Evolutionary conservation across 2,797 vertebrate genomes (phyloP), one percentile per base, ranked within the genome.

Genomic region (Dallia pectoralis): DNA sequence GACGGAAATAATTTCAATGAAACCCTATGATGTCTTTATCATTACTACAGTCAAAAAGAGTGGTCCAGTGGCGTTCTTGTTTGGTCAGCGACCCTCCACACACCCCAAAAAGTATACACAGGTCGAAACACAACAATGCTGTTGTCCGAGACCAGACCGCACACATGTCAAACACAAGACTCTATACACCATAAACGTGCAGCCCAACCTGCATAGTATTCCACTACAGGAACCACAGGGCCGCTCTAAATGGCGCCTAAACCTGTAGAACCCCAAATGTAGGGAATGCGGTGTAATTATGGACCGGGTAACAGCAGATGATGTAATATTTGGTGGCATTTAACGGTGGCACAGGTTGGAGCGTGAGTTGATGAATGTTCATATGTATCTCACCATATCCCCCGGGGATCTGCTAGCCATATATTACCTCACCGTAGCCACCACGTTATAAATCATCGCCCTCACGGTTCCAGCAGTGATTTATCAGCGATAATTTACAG

Each of bases 361-460:
- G 86, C 77, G 79, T 77, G 74, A 82, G 83, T 82, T 93, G 91
- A 93, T 90, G 77, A 87, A 93, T 89, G 90, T 69, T 73, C 69
- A 66, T 81, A 79, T 73, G 68, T 86, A 86, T 77, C 81, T 76
- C 76, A 86, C 87, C 84, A 85, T 89, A 91, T 92, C 87, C 83
- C 87, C 85, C 74, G 64, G 78, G 83, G 85, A 86, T 89, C 87
- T 81, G 83, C 68, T 48, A 70, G 84, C 77, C 76, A 89, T 93
- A 91, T 84, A 91, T 83, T 90, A 92, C 82, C 83, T 85, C 75
- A 33, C 80, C 88, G 82, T 67, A 25, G 53, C 53, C 22, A 64
- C 74, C 73, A 81, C 92, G 91, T 91, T 90, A 89, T 92, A 93
- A 92, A 93, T 92, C 89, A 91, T 84, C 83, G 80, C 78, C 89